Evolutionary conservation across 2,888 invertebrate genomes (phyloP).

Genomic region (Prosopocoilus inquinatus): DNA sequence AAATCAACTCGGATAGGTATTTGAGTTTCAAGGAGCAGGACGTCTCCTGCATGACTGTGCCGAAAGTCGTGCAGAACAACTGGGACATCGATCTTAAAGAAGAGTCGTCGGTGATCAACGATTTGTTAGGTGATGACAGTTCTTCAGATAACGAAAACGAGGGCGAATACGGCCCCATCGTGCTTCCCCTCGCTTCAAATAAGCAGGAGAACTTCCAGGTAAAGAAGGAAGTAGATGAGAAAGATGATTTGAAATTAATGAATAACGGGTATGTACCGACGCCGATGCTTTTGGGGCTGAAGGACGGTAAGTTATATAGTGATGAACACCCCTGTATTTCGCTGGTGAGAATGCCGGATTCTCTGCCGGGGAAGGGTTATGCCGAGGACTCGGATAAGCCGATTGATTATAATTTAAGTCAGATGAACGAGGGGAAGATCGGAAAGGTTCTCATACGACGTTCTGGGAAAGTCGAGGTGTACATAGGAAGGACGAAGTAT

Average conservation of each 20-base stretch:
- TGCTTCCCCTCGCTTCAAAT: slow-evolving; percentile 30
- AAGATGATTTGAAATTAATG: neutral
- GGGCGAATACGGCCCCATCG: slow-evolving; percentile 30
- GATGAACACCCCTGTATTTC: slow-evolving; percentile 40
- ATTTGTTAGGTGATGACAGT: slow-evolving; percentile 35
- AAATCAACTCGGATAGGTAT: slow-evolving; percentile 25
- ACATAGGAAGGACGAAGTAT: slow-evolving; percentile 41
- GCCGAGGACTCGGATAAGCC: slow-evolving; percentile 37
- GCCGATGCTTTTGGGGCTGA: slow-evolving; percentile 10
- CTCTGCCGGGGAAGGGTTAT: slow-evolving; percentile 44
- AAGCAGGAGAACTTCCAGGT: slow-evolving; percentile 21
- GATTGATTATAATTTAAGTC: slow-evolving; percentile 39
- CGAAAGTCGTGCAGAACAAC: slow-evolving; percentile 18
- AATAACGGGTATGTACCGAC: too few species aligned
- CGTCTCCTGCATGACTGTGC: slow-evolving; percentile 24
- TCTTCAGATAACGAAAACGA: slow-evolving; percentile 35
- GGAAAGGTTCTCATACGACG: slow-evolving; percentile 42
- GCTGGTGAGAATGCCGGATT: slow-evolving; percentile 42
- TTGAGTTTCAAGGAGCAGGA: slow-evolving; percentile 21
- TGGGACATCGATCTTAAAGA: slow-evolving; percentile 33
- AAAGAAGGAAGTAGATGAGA: slow-evolving; percentile 6
- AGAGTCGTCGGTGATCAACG: slow-evolving; percentile 36
- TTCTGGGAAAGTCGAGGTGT: slow-evolving; percentile 43
- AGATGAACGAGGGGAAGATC: slow-evolving; percentile 45
- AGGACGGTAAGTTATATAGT: slow-evolving; percentile 31